These are phyloP conservation scores for Alces alces DNA, from an alignment of 2,113 vertebrate species.

Conservation along the genomic window DNA sequence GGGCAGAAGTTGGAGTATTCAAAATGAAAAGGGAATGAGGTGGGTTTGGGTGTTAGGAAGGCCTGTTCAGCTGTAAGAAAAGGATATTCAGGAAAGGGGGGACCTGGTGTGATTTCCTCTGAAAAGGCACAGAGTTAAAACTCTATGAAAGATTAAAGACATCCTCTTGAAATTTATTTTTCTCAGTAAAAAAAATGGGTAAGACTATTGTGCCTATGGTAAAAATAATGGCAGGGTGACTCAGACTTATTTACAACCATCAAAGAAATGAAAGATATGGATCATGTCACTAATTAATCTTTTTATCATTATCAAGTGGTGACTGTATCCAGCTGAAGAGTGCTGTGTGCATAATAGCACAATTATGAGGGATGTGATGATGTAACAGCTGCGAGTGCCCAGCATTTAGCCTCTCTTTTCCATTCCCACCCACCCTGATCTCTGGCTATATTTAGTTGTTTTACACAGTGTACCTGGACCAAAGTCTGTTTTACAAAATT, in stretches of 20 bases:
- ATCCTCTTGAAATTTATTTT: conserved; percentile 31
- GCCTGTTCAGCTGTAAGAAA: neutral
- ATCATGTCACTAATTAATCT: conserved; percentile 77
- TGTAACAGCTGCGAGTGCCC: conserved; percentile 77
- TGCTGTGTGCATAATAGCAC: conserved; percentile 76
- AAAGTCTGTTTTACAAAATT: conserved; percentile 65
- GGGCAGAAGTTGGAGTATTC: neutral
- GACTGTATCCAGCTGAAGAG: conserved; percentile 75
- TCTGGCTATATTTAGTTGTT: conserved; percentile 85
- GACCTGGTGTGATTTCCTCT: neutral
- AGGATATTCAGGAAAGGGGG: neutral
- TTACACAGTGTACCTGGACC: conserved; percentile 76
- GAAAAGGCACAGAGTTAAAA: neutral
- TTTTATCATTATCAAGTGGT: conserved; percentile 74
- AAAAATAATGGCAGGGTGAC: conserved; percentile 69
- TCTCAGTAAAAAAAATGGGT: neutral
- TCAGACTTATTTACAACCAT: conserved; percentile 56
- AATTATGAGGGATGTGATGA: conserved; percentile 80
- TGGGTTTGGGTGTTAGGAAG: neutral
- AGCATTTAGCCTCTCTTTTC: conserved; percentile 82
- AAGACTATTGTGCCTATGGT: conserved; percentile 47
- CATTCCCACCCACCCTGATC: conserved; percentile 81
- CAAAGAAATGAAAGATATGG: conserved; percentile 75
- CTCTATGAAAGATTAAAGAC: neutral
- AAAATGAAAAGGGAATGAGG: neutral